Evolutionary conservation across 2,113 vertebrate genomes (phyloP), one percentile per base, ranked within the genome.

Genomic region (Corvus cornix): DNA sequence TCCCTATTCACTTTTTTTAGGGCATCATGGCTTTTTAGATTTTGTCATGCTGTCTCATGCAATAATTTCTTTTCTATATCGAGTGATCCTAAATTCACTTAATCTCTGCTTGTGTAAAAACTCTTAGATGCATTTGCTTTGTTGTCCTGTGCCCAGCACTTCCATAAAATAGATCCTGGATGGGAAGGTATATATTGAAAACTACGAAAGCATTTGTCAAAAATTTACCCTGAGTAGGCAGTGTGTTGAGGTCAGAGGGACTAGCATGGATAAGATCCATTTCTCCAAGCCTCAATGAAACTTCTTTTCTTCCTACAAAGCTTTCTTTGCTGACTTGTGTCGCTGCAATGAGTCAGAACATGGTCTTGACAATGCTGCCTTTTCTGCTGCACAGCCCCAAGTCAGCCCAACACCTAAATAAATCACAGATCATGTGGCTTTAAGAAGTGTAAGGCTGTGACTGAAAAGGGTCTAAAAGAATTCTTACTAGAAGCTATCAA

Each of bases 281-380:
- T 13, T 72, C 39, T 75, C 66, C 23, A 72, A 30, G 4, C 4
- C 43, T 85, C 17, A 78, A 3, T 12, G 3, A 75, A 68, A 51
- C 16, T 31, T 46, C 8, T 52, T 67, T 86, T 56, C 62, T 67
- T 67, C 39, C 20, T 67, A 14, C 18, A 55, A 59, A 55, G 16
- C 2, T 74, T 60, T 74, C n/a, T 91, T 62, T 4, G 1, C 28
- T 35, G 51, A 28, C n/a, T 60, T 87, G 17, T 23, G 26, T 24
- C 62, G 37, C 7, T 74, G 30, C 39, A 72, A 20, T 35, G 15
- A 46, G 51, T 51, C 43, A 79, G 56, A 83, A 56, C 31, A 52
- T 0, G 1, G 8, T 23, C 53, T 63, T 44, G 21, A 69, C 55
- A 80, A 8, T 0, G 3, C 17, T 78, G 27, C 21, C 26, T 84